Evolutionary conservation across 2,797 vertebrate genomes (phyloP), one percentile per base, ranked within the genome.

Genomic region (Hippocampus kuda): DNA sequence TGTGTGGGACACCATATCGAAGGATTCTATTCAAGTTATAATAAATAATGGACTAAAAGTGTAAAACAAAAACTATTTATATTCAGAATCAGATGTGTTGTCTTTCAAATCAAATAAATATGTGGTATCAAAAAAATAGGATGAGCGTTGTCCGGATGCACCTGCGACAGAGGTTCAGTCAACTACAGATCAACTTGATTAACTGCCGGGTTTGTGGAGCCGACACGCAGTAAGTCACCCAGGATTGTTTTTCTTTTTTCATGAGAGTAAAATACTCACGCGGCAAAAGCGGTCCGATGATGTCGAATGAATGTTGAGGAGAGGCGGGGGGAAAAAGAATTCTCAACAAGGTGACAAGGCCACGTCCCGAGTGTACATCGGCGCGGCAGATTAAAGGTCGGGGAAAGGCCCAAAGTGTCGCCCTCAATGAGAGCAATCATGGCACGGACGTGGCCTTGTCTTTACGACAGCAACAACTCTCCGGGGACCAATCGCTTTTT

Each of bases 401-500:
- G 79, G 76, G 85, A 88, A 91, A 90, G 83, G 79, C 82, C 75
- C 83, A 87, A 81, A 83, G 85, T 80, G 85, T 83, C 77, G 85
- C 69, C 78, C 65, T 84, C 84, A 75, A 86, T 86, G 85, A 88
- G 81, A 85, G 85, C 86, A 84, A 89, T 88, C 88, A 92, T 90
- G 90, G 89, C 76, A 81, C 77, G 88, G 83, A 91, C 85, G 90
- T 89, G 88, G 89, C 89, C 90, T 91, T 91, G 89, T 81, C 82
- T 90, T 91, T 90, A 90, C 89, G 88, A 87, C 82, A 81, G 84
- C 81, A 90, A 89, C 89, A 88, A 87, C 85, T 88, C 88, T 86
- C 88, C 82, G 70, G 88, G 86, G 89, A 89, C 86, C 86, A 86
- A 89, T 91, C 87, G 87, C 87, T 88, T 89, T 89, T 68, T 68